Base-by-base conservation (phyloP, 2,888 invertebrate genomes). In the Nebria brevicollis region DNA sequence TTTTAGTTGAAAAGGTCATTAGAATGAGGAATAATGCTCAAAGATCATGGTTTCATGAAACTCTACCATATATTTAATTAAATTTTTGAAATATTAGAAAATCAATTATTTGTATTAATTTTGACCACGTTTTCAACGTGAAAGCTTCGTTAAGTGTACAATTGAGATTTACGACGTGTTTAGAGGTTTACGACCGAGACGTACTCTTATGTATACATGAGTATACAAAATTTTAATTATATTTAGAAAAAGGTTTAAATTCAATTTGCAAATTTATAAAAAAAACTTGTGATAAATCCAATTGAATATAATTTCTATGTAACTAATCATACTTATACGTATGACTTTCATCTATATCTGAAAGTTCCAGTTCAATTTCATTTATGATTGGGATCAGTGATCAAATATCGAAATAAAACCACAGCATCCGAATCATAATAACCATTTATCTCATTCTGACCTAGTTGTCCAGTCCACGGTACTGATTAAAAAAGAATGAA, bases 331-430 rank as follows among this genome's bases (percentile, higher is more conserved):
- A 11, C 8, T 54, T 54, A 54, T 54, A 54, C 54, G 54, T 54
- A 6, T 54, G 54, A 54, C 54, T 54, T 54, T 54, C 54, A 11
- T 54, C 54, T 54, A 54, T 54, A 54, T 54, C 54, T 54, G 54
- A 54, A 54, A 54, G 54, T 54, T 54, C 34, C 54, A 54, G 54
- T 54, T 54, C 54, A 54, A 54, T 54, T 54, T 54, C 54, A 54
- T 54, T 54, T 54, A 8, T 54, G 54, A 54, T 54, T 54, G 54
- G 54, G 11, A 54, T 54, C 54, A 54, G 6, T 54, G 54, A 54
- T 54, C 54, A 54, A 54, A 54, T 54, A 54, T 54, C 54, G 54
- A 54, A 54, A 54, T 54, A 54, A 54, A 54, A 54, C 54, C 54
- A 54, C 54, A 54, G 54, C 54, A 54, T 54, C 54, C 54, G 54